Conservation (phyloP, 2,888 invertebrate species). For the Plebejus anna region DNA sequence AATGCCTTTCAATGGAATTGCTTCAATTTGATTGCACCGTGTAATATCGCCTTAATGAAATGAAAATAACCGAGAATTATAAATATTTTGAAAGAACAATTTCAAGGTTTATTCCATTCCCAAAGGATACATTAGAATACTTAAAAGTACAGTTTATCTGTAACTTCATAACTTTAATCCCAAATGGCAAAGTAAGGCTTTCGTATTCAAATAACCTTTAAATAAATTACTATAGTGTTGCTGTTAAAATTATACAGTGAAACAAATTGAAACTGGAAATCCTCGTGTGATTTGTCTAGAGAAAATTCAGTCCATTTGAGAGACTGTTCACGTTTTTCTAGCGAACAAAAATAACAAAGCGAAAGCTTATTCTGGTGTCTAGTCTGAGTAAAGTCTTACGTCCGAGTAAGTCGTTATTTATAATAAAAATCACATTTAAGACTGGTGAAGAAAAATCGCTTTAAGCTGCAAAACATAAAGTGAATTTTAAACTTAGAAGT, state of each 20-base stretch:
- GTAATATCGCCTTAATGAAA: too few species aligned
- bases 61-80: too few species aligned
- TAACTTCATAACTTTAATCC: background rate
- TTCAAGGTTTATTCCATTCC: background rate
- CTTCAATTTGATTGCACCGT: too few species aligned
- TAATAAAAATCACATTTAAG: conserved; percentile 3
- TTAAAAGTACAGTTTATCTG: background rate
- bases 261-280: background rate
- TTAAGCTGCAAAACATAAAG: background rate
- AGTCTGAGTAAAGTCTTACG: background rate
- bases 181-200: background rate
- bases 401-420: conserved; percentile 3
- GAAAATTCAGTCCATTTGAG: background rate
- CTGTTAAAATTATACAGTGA: background rate
- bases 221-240: background rate
- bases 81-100: background rate
- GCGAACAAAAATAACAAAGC: background rate
- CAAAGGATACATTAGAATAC: background rate
- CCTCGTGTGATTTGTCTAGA: background rate
- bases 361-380: background rate
- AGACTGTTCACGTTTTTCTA: background rate
- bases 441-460: background rate
- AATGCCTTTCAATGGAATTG: too few species aligned
- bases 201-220: background rate
- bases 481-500: background rate